Percentiles rank a stretch among this genome's conserved stretches.
These are phyloP conservation scores for Corapipo altera DNA, from an alignment of 2,113 vertebrate species.

Conservation along the genomic window DNA sequence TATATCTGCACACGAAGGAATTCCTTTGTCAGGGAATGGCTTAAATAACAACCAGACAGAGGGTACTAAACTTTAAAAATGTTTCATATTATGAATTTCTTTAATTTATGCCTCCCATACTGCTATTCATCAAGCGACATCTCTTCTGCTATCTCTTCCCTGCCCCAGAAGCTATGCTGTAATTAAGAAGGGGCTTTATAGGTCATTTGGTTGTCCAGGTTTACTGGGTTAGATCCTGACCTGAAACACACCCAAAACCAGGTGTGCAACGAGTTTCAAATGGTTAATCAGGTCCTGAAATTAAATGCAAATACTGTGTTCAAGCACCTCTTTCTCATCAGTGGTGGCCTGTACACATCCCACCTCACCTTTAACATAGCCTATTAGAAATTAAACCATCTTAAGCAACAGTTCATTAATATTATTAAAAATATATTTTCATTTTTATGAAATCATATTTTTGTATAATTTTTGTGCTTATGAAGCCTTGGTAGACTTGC, in stretches of 20 bases:
- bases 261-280: not conserved
- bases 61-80: not conserved
- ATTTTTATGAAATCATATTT: not conserved
- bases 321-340: not conserved
- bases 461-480: not conserved
- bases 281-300: not conserved
- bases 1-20: not conserved
- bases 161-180: fast-evolving
- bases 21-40: not conserved
- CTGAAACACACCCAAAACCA: not conserved
- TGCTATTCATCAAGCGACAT: not conserved
- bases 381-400: not conserved
- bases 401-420: not conserved
- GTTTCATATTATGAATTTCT: not conserved
- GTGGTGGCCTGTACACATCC: not conserved
- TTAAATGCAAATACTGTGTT: not conserved
- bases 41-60: not conserved
- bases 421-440: not conserved
- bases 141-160: not conserved
- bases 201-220: not conserved
- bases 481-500: not conserved
- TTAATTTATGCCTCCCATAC: not conserved
- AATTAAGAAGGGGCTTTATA: not conserved
- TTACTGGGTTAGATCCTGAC: not conserved
- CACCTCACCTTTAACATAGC: not conserved